Evolutionary conservation across 2,888 invertebrate species (phyloP).

Genomic region (Tethea ocularis): DNA sequence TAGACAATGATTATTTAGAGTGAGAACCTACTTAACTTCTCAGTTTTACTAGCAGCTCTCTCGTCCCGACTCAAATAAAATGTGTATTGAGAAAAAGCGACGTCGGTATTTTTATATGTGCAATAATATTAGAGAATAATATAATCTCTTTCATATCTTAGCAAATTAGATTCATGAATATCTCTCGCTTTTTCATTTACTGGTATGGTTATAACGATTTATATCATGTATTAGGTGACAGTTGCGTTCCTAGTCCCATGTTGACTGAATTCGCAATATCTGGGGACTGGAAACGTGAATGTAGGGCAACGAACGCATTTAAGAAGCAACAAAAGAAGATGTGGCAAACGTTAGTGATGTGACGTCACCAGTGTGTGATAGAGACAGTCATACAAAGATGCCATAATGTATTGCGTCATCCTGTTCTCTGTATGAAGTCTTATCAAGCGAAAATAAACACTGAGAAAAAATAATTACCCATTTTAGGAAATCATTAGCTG

Average conservation of each 20-base stretch:
- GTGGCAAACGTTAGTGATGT: slow-evolving; percentile 4
- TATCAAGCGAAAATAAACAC: no score
- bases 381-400: background rate
- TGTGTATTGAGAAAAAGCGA: slow-evolving; percentile 40
- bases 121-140: slow-evolving; percentile 73
- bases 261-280: background rate
- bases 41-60: slow-evolving; percentile 36
- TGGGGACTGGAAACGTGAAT: slow-evolving; percentile 1
- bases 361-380: background rate
- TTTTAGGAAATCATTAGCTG: no score
- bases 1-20: slow-evolving; percentile 48
- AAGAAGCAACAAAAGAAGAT: slow-evolving; percentile 19
- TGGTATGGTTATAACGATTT: slow-evolving; percentile 45
- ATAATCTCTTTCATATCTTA: slow-evolving; percentile 77
- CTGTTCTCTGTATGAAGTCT: background rate
- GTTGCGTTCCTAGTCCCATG: slow-evolving; percentile 40
- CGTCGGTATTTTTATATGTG: slow-evolving; percentile 79
- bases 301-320: background rate
- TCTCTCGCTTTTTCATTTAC: slow-evolving; percentile 73
- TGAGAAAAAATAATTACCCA: no score
- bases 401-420: background rate
- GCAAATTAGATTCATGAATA: slow-evolving; percentile 75
- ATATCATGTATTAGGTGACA: slow-evolving; percentile 45
- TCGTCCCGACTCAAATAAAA: slow-evolving; percentile 35
- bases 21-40: slow-evolving; percentile 31